These are phyloP conservation scores for Zaprionus inermis DNA, from an alignment of 1,140 invertebrate genomes.

Conservation along the genomic window DNA sequence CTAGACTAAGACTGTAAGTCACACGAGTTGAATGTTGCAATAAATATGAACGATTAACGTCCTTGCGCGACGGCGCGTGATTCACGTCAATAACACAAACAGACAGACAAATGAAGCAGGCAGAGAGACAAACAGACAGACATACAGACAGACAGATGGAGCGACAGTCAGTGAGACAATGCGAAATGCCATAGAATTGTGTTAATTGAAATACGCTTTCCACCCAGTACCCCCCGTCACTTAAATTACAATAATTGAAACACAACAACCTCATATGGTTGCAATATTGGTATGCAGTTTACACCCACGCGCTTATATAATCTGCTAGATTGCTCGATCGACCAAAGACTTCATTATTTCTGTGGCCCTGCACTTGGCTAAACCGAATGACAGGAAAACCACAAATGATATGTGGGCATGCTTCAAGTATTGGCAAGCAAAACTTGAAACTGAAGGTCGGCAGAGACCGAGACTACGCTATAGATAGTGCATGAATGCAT, in stretches of 20 bases:
- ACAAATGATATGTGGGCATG: constrained; percentile 8
- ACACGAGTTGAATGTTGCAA: constrained; percentile 30
- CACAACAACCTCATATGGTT: constrained; percentile 17
- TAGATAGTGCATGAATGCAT: background rate
- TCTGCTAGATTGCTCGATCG: constrained; percentile 3
- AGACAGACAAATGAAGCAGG: background rate
- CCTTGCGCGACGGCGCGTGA: constrained; percentile 32
- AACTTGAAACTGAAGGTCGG: constrained; percentile 20
- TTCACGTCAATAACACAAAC: constrained; percentile 40
- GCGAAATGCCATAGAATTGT: constrained; percentile 33
- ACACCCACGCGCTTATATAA: constrained; percentile 44
- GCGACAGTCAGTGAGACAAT: constrained; percentile 11
- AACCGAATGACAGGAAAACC: constrained; percentile 8
- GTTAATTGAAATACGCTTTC: constrained; percentile 40
- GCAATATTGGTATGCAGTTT: constrained; percentile 42
- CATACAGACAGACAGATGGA: background rate
- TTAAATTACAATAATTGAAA: constrained; percentile 18
- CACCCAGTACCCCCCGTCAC: constrained; percentile 11
- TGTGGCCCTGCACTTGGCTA: constrained; percentile 33
- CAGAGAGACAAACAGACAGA: background rate
- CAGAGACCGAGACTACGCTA: background rate
- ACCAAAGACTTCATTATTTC: constrained; percentile 18
- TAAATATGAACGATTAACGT: constrained; percentile 16
- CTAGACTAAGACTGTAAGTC: constrained; percentile 14
- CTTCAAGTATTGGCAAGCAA: constrained; percentile 4